Conservation (phyloP, 1,140 invertebrate species). For the Teleogryllus occipitalis region DNA sequence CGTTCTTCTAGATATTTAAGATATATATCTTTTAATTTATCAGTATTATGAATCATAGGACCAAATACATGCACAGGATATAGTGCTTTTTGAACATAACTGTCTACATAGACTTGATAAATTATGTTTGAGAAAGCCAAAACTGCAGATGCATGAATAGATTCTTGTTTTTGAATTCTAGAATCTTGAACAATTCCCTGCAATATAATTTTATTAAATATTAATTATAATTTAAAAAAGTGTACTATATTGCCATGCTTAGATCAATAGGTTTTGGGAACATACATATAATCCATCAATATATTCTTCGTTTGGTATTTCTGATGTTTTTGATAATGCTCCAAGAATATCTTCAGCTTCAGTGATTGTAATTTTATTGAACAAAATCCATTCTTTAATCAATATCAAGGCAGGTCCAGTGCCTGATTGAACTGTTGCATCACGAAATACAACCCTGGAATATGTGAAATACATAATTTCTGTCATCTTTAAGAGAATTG, state of each 20-base stretch:
- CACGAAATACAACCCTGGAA: neutral
- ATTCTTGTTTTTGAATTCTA: neutral
- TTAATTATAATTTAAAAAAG: neutral
- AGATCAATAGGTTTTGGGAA: neutral
- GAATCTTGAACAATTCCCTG: neutral
- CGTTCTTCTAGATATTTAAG: neutral
- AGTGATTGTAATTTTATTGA: neutral
- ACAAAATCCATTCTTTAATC: neutral
- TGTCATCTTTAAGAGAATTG: too few species aligned
- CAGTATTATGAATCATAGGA: neutral
- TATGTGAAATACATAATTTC: neutral
- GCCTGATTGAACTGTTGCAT: neutral
- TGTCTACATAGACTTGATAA: neutral
- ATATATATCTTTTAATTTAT: neutral
- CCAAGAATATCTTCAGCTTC: neutral
- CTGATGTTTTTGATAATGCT: neutral
- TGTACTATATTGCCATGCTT: neutral
- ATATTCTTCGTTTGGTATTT: neutral
- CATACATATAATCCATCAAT: neutral
- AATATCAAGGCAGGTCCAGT: neutral
- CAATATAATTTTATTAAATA: neutral
- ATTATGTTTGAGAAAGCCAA: neutral
- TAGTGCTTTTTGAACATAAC: neutral
- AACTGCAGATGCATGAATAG: neutral
- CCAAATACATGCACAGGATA: neutral